Base-by-base conservation (phyloP, 2,113 vertebrate species). In the Indri indri region DNA sequence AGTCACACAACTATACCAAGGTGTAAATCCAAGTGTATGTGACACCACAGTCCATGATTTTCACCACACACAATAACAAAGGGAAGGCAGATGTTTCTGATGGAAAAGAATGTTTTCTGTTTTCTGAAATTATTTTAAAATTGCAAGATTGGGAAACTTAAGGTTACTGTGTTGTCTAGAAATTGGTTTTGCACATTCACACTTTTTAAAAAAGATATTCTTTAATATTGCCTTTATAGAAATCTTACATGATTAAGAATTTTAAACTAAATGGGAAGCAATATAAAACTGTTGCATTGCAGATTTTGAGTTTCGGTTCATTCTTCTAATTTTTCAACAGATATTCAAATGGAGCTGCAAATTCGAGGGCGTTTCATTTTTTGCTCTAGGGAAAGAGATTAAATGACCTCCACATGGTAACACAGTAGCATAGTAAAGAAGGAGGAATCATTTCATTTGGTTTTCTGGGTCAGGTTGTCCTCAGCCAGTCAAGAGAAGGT, bases 81-180 rank as follows among this genome's bases (percentile, higher is more conserved):
- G 14, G 16, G 37, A 94, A 84, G 32, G 73, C 47, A 68, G 27
- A 8, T 23, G 76, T 94, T 92, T 90, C 66, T 82, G 7, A 59
- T 47, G 40, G 14, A 37, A 96, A 22, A 83, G 8, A 42, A 54
- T n/a, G 4, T 34, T 88, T 94, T 83, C 12, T n/a, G 22, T 65
- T 86, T 92, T 71, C 54, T 47, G 34, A 90, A 94, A 89, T 71
- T 85, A 71, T 59, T 57, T 83, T 90, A 23, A 86, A 73, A 88
- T 80, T 63, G 16, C 70, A 94, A 92, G 27, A 73, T 66, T 89
- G 65, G 47, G 40, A 85, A 79, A 88, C 6, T 52, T 65, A 59
- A 76, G 6, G 3, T 91, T 90, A 8, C 8, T 12, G 18, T 70
- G 59, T 76, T 91, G 37, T 52, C 20, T 68, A 76, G 37, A 94